Conservation (phyloP, 2,888 invertebrate species). For the Linyphia triangularis region DNA sequence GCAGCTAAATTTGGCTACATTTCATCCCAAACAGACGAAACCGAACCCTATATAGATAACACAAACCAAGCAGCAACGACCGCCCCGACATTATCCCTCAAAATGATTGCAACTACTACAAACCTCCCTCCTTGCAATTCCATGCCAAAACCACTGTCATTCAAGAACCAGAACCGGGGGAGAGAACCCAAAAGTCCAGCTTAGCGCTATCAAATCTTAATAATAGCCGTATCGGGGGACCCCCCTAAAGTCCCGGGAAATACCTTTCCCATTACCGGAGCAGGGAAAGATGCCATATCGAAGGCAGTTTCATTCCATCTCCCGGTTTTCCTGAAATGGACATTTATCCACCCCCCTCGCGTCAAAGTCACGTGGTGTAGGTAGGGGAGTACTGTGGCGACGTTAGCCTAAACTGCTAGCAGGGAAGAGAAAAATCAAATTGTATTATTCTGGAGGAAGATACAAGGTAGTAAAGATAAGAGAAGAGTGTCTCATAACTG, state of each 20-base stretch:
- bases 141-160: neutral
- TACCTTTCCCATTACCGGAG: conserved; percentile 54
- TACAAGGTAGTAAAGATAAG: neutral
- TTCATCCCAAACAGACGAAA: neutral
- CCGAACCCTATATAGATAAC: neutral
- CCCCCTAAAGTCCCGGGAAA: conserved; percentile 28
- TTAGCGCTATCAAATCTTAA: conserved; percentile 56
- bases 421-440: conserved; percentile 45
- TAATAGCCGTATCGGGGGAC: conserved; percentile 42
- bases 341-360: conserved; percentile 20
- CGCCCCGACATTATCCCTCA: neutral
- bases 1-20: neutral
- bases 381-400: neutral
- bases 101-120: neutral
- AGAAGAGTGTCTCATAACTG: neutral
- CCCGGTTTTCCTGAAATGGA: conserved; percentile 24
- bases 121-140: neutral
- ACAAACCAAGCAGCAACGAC: neutral
- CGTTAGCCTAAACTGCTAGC: too few species aligned
- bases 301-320: conserved; percentile 47
- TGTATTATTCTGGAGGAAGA: conserved; percentile 32
- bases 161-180: neutral
- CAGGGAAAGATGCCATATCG: conserved; percentile 45
- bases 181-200: conserved; percentile 18
- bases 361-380: neutral